A percentile compares a stretch with the other conserved stretches of the same genome.
Evolutionary conservation across 2,888 invertebrate genomes (phyloP).

Genomic region (Coronaproctus castanopsis): DNA sequence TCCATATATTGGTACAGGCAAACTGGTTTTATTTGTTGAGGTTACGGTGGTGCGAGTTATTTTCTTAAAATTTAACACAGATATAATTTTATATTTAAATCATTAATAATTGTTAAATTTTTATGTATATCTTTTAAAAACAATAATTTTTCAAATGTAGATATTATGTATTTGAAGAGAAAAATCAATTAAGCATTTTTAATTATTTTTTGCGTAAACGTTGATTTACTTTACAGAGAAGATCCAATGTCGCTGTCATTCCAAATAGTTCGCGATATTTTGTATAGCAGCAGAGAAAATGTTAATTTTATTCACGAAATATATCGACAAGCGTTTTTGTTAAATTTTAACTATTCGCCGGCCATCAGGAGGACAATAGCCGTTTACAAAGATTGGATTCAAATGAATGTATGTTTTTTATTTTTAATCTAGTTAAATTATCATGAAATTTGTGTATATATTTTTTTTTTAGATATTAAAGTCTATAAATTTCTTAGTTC

Average conservation of each 20-base stretch:
- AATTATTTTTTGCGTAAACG: too few species aligned
- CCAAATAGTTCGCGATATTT: conserved; percentile 59
- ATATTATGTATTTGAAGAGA: too few species aligned
- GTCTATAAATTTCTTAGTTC: too few species aligned
- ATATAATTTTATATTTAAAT: too few species aligned
- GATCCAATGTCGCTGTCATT: conserved; percentile 13
- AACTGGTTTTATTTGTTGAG: too few species aligned
- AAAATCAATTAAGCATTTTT: too few species aligned
- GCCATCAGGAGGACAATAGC: conserved; percentile 74
- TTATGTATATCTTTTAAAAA: too few species aligned
- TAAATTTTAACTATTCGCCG: conserved; percentile 70
- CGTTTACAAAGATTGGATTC: conserved; percentile 90
- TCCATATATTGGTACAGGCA: too few species aligned
- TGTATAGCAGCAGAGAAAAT: conserved; percentile 71
- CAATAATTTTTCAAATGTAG: too few species aligned
- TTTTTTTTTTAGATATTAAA: background rate
- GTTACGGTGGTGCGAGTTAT: too few species aligned
- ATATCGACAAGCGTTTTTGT: conserved; percentile 74
- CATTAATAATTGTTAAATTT: too few species aligned
- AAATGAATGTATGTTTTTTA: conserved; percentile 42
- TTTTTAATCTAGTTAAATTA: background rate
- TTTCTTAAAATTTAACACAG: too few species aligned
- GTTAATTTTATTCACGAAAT: conserved; percentile 88
- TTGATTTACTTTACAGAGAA: conserved; percentile 13
- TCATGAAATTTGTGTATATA: background rate